These are phyloP conservation scores for Dromas ardeola DNA, from an alignment of 2,113 vertebrate species.

Conservation along the genomic window DNA sequence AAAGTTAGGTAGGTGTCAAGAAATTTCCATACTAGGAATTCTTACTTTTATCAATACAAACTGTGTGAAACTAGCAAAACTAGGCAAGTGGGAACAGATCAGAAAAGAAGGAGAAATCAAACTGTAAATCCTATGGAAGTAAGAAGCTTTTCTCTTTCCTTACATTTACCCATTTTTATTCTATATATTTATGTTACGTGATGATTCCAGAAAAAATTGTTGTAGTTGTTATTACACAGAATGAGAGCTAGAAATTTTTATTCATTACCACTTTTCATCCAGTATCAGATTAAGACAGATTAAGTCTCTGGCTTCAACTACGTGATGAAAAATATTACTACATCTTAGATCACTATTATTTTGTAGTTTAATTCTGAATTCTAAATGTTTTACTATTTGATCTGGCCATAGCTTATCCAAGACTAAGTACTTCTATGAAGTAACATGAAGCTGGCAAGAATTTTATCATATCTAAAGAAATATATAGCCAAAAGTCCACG, in stretches of 20 bases:
- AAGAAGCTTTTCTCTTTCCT: neutral
- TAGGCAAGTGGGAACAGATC: neutral
- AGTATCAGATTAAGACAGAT: conserved; percentile 2
- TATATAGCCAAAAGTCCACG: neutral
- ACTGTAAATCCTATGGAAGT: neutral
- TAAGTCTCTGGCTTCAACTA: conserved; percentile 7
- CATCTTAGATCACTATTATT: conserved; percentile 20
- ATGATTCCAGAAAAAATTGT: neutral
- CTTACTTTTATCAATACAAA: neutral
- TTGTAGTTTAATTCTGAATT: neutral
- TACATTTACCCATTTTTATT: neutral
- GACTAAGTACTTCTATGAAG: neutral
- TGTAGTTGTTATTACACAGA: neutral
- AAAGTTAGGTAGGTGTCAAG: neutral
- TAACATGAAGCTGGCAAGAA: neutral
- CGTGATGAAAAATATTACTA: conserved; percentile 9
- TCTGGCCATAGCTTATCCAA: neutral
- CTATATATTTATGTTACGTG: neutral
- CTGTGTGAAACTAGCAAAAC: neutral
- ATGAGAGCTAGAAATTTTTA: neutral
- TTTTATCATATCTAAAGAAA: neutral
- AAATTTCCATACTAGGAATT: neutral
- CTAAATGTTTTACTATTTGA: neutral
- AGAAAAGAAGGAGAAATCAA: neutral
- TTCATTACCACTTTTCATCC: neutral